A percentile compares a stretch with the other conserved stretches of the same genome.
Conservation (phyloP, 2,797 vertebrate species). For the Cyclopterus lumpus region DNA sequence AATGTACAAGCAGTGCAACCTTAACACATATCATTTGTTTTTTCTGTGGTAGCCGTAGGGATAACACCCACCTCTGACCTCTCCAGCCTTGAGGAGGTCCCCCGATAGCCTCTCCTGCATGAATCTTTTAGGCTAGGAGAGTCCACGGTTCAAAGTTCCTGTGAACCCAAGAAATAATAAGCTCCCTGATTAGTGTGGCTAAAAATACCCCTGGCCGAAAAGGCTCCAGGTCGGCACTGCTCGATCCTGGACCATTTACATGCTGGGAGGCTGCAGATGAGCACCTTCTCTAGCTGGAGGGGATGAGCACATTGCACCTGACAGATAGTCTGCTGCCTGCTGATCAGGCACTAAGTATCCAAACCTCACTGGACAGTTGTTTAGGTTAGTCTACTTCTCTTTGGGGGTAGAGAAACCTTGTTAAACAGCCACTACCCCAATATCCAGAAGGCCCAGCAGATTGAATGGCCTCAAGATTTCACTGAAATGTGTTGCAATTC, state of each 20-base stretch:
- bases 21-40: conserved; percentile 81
- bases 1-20: conserved; percentile 59
- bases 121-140: conserved; percentile 81
- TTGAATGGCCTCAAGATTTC: not conserved
- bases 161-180: conserved; percentile 83
- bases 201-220: conserved; percentile 74
- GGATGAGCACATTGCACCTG: conserved; percentile 33
- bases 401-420: not conserved
- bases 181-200: conserved; percentile 81
- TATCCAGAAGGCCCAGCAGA: conserved; percentile 3
- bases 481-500: not conserved
- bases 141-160: conserved; percentile 81
- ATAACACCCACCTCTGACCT: conserved; percentile 81
- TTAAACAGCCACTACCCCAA: conserved; percentile 19
- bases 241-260: conserved; percentile 52
- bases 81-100: conserved; percentile 73
- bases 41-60: conserved; percentile 77
- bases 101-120: conserved; percentile 75
- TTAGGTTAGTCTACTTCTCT: conserved; percentile 1
- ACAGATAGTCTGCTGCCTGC: conserved; percentile 31
- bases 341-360: conserved; percentile 4
- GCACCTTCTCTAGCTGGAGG: conserved; percentile 51
- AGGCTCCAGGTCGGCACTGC: conserved; percentile 46
- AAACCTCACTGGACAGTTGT: not conserved
- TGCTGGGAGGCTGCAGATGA: conserved; percentile 46